Base-by-base conservation (phyloP, 2,113 vertebrate species). In the Epinephelus cyanopodus region DNA sequence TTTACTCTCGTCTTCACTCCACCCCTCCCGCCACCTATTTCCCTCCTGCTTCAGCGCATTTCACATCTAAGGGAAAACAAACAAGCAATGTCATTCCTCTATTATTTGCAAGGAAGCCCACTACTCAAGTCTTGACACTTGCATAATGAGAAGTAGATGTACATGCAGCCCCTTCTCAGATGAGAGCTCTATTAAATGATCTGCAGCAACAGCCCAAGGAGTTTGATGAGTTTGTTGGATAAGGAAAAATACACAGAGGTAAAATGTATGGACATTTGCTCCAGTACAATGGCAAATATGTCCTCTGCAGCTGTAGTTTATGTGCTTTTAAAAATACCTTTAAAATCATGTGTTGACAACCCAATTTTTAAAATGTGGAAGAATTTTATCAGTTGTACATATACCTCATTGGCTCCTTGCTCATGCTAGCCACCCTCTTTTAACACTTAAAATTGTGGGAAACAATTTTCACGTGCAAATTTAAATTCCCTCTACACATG, bases 111-210 rank as follows among this genome's bases (percentile, higher is more conserved):
- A 84, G 80, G 83, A 83, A 87, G 84, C 78, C 87, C 84, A 86
- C 87, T 45, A 48, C 83, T 91, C 89, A 85, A 83, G 82, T 33
- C 84, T 80, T 90, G 92, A 92, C 92, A 89, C 90, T 80, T 75
- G 81, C 82, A 86, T 90, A 87, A 91, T 89, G 91, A 93, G 87
- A 91, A 90, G 82, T 81, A 84, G 90, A 91, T 82, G 87, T 87
- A 84, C 86, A 86, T 10, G 67, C 64, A 81, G 82, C 48, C 79
- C 63, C 81, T 77, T 68, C 82, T 91, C 83, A 84, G 84, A 88
- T 66, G 78, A 85, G 80, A 87, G 87, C 79, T 85, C 82, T 62
- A 82, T 88, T 90, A 87, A 91, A 92, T 85, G 83, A 90, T 88
- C 80, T 85, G 47, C 76, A 74, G 82, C 77, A 72, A 63, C 85